Evolutionary conservation across 2,797 vertebrate species (phyloP), one percentile per base, ranked within the genome.

Genomic region (Thripadectes ignobilis): DNA sequence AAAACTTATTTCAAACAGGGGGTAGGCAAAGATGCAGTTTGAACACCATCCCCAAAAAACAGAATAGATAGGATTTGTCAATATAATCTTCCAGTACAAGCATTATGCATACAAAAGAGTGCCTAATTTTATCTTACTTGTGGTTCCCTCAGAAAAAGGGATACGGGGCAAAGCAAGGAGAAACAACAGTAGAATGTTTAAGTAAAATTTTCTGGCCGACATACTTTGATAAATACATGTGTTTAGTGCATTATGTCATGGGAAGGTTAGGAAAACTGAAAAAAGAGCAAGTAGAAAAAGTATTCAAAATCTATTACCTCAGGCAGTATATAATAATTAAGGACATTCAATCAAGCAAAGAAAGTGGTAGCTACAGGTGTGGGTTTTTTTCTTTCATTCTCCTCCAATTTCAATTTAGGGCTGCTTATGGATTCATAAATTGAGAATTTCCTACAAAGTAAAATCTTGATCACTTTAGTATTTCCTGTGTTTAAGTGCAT

Each of bases 401-500:
- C 66, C 41, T n/a, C 36, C 15, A 71, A 74, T 61, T 62, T 12
- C 14, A 68, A 62, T 74, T 95, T 36, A 78, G 54, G 54, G 17
- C 5, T 92, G 20, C 30, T 85, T 83, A 83, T 15, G 19, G 15
- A 74, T 72, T 88, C 32, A 51, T 46, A 65, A 83, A 78, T 24
- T 34, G 20, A 73, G 18, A 71, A 41, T 77, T 74, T 67, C 27
- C 61, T 43, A 34, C 6, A 58, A 72, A 74, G 49, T 43, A 16
- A 67, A 82, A 71, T n/a, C 46, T 65, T 85, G 82, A 89, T 72
- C 75, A 32, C 18, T 51, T 84, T 36, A 75, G 7, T 76, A 82
- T 82, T 84, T 89, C 69, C 84, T 76, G 22, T n/a, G 21, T 57
- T 89, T 77, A 92, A 82, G 46, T 63, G 38, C 41, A 87, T 92